phyloP scores from a whole-genome alignment of 2,113 vertebrate genomes.

The Phylloscopus trochiloides region DNA sequence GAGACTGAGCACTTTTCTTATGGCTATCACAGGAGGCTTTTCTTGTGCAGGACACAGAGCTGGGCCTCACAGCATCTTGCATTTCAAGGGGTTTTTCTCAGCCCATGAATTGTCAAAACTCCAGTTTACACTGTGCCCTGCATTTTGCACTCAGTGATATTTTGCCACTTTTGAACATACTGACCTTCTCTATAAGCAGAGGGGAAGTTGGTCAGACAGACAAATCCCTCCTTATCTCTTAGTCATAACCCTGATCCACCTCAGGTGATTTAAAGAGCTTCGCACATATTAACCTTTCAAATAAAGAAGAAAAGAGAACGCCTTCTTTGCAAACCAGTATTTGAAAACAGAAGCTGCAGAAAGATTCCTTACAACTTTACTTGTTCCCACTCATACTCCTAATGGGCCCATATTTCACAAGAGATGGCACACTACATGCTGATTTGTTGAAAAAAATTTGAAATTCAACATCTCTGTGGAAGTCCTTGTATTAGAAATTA shows the following conservation, averaged over 20 bases:
- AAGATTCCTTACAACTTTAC: neutral
- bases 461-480: neutral
- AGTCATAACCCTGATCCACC: neutral
- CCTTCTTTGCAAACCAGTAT: neutral
- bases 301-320: neutral
- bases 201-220: constrained; percentile 37
- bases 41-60: neutral
- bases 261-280: constrained; percentile 26
- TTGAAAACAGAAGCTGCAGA: constrained; percentile 12
- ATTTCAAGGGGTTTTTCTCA: neutral
- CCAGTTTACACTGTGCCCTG: neutral
- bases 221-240: constrained; percentile 48
- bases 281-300: neutral
- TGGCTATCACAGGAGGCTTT: neutral
- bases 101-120: neutral
- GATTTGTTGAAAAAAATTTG: neutral
- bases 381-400: constrained; percentile 1
- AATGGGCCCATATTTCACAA: neutral
- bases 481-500: neutral
- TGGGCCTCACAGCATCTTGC: neutral
- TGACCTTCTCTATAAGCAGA: neutral
- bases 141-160: constrained; percentile 16
- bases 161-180: constrained; percentile 45
- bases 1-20: neutral
- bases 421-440: neutral